These are phyloP conservation scores for Tachycineta bicolor DNA, from an alignment of 2,113 vertebrate species.

Conservation along the genomic window DNA sequence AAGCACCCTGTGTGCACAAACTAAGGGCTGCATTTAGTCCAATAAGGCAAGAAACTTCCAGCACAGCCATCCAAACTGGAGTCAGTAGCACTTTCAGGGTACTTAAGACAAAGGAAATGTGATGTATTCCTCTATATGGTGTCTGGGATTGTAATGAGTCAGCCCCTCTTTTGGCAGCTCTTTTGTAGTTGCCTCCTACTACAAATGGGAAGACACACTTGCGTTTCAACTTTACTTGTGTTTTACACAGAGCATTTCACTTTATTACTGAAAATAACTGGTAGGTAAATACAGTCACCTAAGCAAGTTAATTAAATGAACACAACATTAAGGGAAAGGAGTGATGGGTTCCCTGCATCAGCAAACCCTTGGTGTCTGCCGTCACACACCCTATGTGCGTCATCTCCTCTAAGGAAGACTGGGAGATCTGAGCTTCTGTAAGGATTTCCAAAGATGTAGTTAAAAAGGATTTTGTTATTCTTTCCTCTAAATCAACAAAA, in stretches of 20 bases:
- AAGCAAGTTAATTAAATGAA: neutral
- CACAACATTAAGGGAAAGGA: neutral
- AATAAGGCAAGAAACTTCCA: neutral
- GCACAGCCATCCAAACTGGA: neutral
- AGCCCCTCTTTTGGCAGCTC: neutral
- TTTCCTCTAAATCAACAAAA: neutral
- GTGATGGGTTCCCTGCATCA: accelerated
- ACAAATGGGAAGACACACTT: neutral
- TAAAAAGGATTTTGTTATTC: neutral
- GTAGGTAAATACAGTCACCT: neutral
- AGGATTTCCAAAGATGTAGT: neutral
- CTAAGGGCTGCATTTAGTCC: neutral
- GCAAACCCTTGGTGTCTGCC: neutral
- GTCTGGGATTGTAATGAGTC: neutral
- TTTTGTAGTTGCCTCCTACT: neutral
- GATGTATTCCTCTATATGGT: neutral
- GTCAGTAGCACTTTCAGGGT: neutral
- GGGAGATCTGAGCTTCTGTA: neutral
- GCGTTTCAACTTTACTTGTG: neutral
- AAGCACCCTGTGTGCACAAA: neutral
- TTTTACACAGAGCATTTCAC: neutral
- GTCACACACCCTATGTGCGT: accelerated
- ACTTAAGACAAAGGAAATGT: neutral
- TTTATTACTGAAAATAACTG: neutral
- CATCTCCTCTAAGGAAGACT: neutral